Percentiles rank a stretch among this genome's conserved stretches.
Conservation (phyloP, 2,797 vertebrate genomes). For the Etheostoma perlongum region DNA sequence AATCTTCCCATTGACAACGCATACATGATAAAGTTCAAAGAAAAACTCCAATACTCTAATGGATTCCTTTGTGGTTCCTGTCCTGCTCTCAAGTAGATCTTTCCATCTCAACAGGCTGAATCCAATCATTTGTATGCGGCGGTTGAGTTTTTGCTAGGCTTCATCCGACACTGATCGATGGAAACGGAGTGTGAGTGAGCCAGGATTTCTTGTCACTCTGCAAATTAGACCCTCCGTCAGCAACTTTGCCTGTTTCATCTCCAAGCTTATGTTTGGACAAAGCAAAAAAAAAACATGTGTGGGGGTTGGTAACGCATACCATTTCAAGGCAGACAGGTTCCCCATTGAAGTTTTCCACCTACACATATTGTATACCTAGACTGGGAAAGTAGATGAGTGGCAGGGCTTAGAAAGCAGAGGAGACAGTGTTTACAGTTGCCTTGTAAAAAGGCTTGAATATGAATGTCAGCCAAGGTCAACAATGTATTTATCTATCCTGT, state of each 20-base stretch:
- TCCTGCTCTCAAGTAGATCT: conserved; percentile 38
- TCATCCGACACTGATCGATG: conserved; percentile 73
- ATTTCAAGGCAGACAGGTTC: conserved; percentile 50
- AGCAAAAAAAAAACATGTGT: conserved; percentile 14
- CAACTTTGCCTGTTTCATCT: conserved; percentile 72
- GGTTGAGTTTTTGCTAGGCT: conserved; percentile 39
- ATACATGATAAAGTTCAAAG: conserved; percentile 62
- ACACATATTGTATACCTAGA: conserved; percentile 40
- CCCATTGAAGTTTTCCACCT: conserved; percentile 74
- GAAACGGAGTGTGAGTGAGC: conserved; percentile 46
- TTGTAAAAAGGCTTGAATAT: conserved; percentile 62
- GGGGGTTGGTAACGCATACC: conserved; percentile 32
- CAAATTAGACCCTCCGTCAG: conserved; percentile 77
- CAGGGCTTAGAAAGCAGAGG: conserved; percentile 63
- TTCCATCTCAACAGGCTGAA: conserved; percentile 50
- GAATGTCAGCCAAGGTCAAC: conserved; percentile 61
- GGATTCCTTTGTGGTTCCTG: conserved; percentile 65
- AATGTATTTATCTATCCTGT: conserved; percentile 69
- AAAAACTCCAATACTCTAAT: conserved; percentile 54
- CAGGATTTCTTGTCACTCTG: conserved; percentile 65
- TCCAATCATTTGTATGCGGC: conserved; percentile 67
- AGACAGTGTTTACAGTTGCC: conserved; percentile 60
- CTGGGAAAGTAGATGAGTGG: conserved; percentile 32
- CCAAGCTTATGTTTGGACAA: conserved; percentile 60
- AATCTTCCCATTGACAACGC: conserved; percentile 62